Evolutionary conservation across 2,113 vertebrate species (phyloP).

Genomic region (Nannobrachium achirus): DNA sequence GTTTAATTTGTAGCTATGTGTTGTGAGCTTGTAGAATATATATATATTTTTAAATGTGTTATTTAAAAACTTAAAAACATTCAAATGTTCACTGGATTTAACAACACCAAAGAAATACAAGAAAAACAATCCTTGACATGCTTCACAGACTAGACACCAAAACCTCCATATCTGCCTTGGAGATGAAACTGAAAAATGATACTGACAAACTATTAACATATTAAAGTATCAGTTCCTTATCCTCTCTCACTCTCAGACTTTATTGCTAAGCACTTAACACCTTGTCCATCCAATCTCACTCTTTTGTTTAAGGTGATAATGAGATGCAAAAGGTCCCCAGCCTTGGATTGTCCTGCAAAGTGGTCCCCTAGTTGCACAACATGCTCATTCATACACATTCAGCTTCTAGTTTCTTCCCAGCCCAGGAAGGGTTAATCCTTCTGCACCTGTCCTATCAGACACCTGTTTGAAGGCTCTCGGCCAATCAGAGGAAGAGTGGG

Average conservation of each 20-base stretch:
- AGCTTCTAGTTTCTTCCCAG: constrained; percentile 62
- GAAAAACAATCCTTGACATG: too few relatives aligned
- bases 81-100: too few relatives aligned
- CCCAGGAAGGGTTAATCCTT: constrained; percentile 64
- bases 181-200: constrained; percentile 55
- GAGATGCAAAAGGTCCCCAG: constrained; percentile 35
- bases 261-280: constrained; percentile 58
- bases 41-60: too few relatives aligned
- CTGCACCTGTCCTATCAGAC: constrained; percentile 82
- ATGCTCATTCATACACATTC: constrained; percentile 37
- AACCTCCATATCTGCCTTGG: constrained; percentile 34
- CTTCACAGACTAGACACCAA: constrained; percentile 43
- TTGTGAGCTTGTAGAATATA: too few relatives aligned
- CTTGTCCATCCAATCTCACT: constrained; percentile 57
- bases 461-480: constrained; percentile 74
- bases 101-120: too few relatives aligned
- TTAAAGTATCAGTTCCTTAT: constrained; percentile 60
- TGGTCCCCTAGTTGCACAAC: constrained; percentile 1
- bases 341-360: constrained; percentile 68
- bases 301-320: constrained; percentile 63
- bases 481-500: constrained; percentile 75
- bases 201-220: constrained; percentile 68
- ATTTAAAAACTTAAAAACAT: too few relatives aligned
- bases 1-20: too few relatives aligned
- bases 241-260: constrained; percentile 45